Conservation (phyloP, 64 coral and sea anemone species). For the Montipora foliosa region DNA sequence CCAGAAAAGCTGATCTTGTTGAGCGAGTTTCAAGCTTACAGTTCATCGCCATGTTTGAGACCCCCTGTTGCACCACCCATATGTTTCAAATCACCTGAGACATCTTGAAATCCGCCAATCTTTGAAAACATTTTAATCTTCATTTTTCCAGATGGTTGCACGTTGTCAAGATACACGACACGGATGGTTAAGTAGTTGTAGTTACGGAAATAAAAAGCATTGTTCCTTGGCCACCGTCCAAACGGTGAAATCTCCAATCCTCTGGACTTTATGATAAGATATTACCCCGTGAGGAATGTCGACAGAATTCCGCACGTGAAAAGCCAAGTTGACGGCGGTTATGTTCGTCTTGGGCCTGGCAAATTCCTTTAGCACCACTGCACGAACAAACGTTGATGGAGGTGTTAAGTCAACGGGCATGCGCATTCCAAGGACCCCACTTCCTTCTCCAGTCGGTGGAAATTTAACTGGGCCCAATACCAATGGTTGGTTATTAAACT, state of each 20-base stretch:
- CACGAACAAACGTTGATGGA: background rate
- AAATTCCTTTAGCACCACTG: background rate
- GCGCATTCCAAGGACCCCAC: background rate
- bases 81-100: too few species aligned
- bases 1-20: too few species aligned
- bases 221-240: constrained; percentile 20
- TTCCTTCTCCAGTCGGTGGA: background rate
- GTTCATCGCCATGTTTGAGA: background rate
- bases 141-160: background rate
- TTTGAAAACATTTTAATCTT: too few species aligned
- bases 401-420: background rate
- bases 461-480: background rate
- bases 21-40: background rate
- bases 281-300: constrained; percentile 26
- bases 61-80: too few species aligned
- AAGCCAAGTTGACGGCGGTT: constrained; percentile 27
- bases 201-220: background rate
- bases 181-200: constrained; percentile 40
- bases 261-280: background rate
- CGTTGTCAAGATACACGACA: constrained; percentile 33
- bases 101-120: too few species aligned
- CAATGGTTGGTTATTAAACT: background rate
- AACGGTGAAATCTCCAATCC: background rate
- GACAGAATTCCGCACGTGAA: constrained; percentile 30
- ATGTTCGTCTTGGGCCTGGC: background rate